Evolutionary conservation across 2,113 vertebrate species (phyloP).

Genomic region (Eublepharis macularius): DNA sequence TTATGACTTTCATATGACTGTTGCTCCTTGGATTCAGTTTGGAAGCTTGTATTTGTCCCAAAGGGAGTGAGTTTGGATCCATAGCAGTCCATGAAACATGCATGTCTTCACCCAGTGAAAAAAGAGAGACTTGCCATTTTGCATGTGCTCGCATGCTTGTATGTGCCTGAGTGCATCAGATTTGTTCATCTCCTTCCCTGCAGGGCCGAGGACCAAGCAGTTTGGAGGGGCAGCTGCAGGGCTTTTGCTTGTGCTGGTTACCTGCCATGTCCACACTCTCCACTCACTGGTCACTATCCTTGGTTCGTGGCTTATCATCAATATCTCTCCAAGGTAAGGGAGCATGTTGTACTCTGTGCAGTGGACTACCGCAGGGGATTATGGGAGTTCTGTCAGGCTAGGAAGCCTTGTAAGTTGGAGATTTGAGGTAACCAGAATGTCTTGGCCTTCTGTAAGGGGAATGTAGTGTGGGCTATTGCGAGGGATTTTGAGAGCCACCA

Average conservation of each 20-base stretch:
- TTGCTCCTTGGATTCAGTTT: no score
- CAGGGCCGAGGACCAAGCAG: conserved; percentile 70
- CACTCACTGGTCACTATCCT: conserved; percentile 86
- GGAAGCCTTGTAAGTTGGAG: not conserved
- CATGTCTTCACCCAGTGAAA: not conserved
- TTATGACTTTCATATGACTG: no score
- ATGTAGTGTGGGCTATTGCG: not conserved
- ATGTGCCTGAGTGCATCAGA: not conserved
- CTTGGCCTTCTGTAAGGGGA: not conserved
- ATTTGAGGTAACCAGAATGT: not conserved
- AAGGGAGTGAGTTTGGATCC: no score
- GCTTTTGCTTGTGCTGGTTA: conserved; percentile 77
- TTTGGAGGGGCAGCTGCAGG: conserved; percentile 80
- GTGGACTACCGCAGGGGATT: no score
- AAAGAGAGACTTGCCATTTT: not conserved
- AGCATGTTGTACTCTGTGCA: not conserved
- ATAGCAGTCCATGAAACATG: no score
- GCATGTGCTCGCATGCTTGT: no score
- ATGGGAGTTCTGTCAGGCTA: not conserved
- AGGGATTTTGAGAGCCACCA: not conserved
- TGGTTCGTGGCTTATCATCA: conserved; percentile 87
- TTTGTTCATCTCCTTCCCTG: not conserved
- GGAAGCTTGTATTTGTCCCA: no score
- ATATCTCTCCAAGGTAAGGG: conserved; percentile 79
- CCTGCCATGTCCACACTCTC: conserved; percentile 84